These are phyloP conservation scores for Phaethornis superciliosus DNA, from an alignment of 2,113 vertebrate species.

Conservation along the genomic window DNA sequence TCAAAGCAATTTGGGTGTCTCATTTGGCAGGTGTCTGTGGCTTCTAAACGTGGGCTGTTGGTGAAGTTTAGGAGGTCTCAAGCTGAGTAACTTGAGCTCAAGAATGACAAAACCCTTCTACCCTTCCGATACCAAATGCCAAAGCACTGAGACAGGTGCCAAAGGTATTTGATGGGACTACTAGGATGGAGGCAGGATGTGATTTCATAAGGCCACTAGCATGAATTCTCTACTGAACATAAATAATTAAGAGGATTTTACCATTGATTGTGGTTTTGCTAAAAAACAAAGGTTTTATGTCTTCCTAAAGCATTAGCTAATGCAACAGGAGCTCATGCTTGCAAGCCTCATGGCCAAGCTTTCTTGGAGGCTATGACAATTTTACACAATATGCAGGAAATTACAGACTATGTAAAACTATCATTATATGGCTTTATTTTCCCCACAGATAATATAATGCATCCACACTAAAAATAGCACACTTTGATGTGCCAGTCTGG, in stretches of 20 bases:
- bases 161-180: neutral
- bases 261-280: constrained; percentile 42
- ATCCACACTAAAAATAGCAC: neutral
- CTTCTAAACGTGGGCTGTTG: neutral
- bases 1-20: neutral
- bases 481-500: neutral
- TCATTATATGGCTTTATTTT: constrained; percentile 28
- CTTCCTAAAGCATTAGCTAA: constrained; percentile 55
- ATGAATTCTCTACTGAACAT: constrained; percentile 35
- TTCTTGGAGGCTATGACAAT: neutral
- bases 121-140: neutral
- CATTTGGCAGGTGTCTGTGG: constrained; percentile 23
- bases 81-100: neutral
- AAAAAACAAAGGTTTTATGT: constrained; percentile 31
- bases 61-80: neutral
- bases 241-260: constrained; percentile 64
- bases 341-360: constrained; percentile 20
- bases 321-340: neutral
- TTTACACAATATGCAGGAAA: constrained; percentile 43
- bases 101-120: constrained; percentile 7
- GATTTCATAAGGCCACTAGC: neutral
- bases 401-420: constrained; percentile 26
- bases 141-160: neutral
- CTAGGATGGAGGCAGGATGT: neutral
- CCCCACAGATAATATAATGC: neutral